A percentile compares a stretch with the other conserved stretches of the same genome.
Conservation (phyloP, 2,888 invertebrate genomes). For the Ophion costatus region DNA sequence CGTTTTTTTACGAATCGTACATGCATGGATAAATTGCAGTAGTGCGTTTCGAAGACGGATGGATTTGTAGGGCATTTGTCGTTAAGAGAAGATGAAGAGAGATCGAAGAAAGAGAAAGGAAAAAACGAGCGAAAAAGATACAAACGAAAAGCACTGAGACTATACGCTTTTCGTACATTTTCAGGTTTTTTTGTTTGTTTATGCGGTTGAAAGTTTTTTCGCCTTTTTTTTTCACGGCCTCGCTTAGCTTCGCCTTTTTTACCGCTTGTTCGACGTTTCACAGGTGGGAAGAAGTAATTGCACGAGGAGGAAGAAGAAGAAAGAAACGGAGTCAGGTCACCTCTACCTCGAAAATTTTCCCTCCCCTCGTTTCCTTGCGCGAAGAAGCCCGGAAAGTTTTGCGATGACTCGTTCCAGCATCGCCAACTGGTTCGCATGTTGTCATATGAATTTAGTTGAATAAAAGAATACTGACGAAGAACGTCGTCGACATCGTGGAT, state of each 20-base stretch:
- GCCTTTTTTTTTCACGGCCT: not conserved
- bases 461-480: constrained; percentile 38
- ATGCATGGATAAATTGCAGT: constrained; percentile 56
- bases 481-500: not conserved
- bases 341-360: constrained; percentile 54
- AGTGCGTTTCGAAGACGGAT: constrained; percentile 69
- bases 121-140: constrained; percentile 1
- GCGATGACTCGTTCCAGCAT: constrained; percentile 17
- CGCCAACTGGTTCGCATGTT: constrained; percentile 29
- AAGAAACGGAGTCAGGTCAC: constrained; percentile 42
- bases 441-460: constrained; percentile 41
- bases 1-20: not conserved
- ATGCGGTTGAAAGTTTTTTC: not conserved
- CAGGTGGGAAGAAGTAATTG: constrained; percentile 70
- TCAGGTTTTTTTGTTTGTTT: not conserved
- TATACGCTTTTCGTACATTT: constrained; percentile 26
- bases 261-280: constrained; percentile 11
- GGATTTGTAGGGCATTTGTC: constrained; percentile 65
- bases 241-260: not conserved
- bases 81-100: constrained; percentile 62
- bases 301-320: constrained; percentile 14
- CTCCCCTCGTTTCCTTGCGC: not conserved
- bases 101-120: constrained; percentile 8
- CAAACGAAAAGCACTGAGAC: not conserved
- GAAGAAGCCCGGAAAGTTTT: constrained; percentile 11